Conservation (phyloP, 2,113 vertebrate species). For the Oostethus manadensis region DNA sequence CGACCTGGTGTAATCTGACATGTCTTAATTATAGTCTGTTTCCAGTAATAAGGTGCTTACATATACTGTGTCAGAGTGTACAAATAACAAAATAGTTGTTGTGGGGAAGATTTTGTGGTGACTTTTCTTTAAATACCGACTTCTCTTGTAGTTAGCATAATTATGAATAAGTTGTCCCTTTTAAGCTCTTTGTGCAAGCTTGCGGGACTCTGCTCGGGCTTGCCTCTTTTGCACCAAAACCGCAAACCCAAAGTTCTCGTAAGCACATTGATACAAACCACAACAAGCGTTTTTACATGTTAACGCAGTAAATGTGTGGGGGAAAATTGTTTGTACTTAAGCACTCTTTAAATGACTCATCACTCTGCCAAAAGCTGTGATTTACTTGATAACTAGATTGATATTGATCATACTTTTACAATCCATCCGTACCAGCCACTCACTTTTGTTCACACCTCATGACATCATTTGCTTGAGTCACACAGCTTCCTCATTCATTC, state of each 20-base stretch:
- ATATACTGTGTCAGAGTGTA: slow-evolving; percentile 60
- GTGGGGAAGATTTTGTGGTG: not conserved
- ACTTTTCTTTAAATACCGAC: slow-evolving; percentile 21
- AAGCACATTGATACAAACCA: slow-evolving; percentile 40
- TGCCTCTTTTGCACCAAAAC: slow-evolving; percentile 28
- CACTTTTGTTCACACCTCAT: slow-evolving; percentile 35
- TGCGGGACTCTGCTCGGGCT: slow-evolving; percentile 1
- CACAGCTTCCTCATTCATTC: slow-evolving; percentile 50
- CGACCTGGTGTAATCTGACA: slow-evolving; percentile 58
- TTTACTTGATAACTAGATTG: not conserved
- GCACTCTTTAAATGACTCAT: slow-evolving; percentile 10
- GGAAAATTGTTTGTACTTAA: not conserved
- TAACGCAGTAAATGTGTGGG: slow-evolving; percentile 19
- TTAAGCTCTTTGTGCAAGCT: not conserved
- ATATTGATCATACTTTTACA: slow-evolving; percentile 2
- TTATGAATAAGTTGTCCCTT: not conserved
- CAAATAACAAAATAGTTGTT: slow-evolving; percentile 11
- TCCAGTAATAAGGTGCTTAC: slow-evolving; percentile 63
- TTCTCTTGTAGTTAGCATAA: slow-evolving; percentile 22
- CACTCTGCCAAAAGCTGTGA: not conserved
- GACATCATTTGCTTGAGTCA: slow-evolving; percentile 57
- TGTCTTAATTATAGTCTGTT: slow-evolving; percentile 68
- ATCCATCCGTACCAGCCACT: slow-evolving; percentile 22
- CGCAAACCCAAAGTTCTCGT: slow-evolving; percentile 31
- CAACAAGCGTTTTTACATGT: slow-evolving; percentile 20